Percentiles rank a stretch among this genome's conserved stretches.
phyloP scores from a whole-genome alignment of 2,888 invertebrate genomes.

The Ecdyonurus torrentis region DNA sequence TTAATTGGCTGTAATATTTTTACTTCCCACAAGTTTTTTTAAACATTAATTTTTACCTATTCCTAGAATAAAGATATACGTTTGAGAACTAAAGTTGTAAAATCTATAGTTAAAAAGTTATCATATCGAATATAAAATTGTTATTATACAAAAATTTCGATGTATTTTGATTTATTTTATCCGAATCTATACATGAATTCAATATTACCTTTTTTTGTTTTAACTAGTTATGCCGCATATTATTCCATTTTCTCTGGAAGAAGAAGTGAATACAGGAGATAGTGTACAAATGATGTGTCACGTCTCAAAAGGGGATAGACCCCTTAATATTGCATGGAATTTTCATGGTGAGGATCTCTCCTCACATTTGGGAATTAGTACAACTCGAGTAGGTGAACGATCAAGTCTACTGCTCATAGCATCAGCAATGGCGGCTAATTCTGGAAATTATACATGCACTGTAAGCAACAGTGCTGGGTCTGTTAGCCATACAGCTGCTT shows the following conservation, averaged over 20 bases:
- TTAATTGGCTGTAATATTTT: no score
- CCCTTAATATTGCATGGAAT: constrained; percentile 18
- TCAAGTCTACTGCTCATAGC: constrained; percentile 23
- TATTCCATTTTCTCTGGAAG: constrained; percentile 20
- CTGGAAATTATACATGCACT: constrained; percentile 47
- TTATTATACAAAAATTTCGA: no score
- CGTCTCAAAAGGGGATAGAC: constrained; percentile 22
- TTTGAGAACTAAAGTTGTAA: no score
- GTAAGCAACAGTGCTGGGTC: constrained; percentile 45
- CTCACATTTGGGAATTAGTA: constrained; percentile 22
- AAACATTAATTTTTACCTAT: no score
- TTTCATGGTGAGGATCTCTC: constrained; percentile 19
- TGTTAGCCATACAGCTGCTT: constrained; percentile 44
- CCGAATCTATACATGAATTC: background rate
- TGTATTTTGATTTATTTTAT: no score
- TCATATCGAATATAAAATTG: no score
- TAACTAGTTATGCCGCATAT: constrained; percentile 17
- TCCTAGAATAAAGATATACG: no score
- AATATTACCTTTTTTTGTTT: background rate
- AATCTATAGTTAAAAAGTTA: no score
- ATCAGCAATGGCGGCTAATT: constrained; percentile 21
- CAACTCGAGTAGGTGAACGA: constrained; percentile 24
- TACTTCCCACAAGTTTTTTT: no score
- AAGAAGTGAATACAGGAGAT: constrained; percentile 19
- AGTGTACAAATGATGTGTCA: constrained; percentile 21